These are phyloP conservation scores for Melitaea cinxia DNA, from an alignment of 1,140 invertebrate genomes.

Conservation along the genomic window DNA sequence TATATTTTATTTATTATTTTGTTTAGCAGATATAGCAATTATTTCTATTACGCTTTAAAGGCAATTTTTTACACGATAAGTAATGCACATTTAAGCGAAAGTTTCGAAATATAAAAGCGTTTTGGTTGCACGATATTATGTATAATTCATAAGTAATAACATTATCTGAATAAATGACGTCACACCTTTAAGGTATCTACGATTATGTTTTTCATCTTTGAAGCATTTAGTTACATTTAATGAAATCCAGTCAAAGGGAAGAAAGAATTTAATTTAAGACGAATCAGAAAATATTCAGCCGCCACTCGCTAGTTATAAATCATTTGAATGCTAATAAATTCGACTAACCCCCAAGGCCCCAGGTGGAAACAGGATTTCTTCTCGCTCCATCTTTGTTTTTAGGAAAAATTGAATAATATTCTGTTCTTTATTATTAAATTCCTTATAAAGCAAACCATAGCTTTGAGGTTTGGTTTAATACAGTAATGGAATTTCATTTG, in stretches of 20 bases:
- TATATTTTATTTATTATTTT: too few relatives aligned
- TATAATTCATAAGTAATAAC: slow-evolving; percentile 1
- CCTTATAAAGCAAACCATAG: slow-evolving; percentile 62
- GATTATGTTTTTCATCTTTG: slow-evolving; percentile 74
- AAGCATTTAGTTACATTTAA: slow-evolving; percentile 75
- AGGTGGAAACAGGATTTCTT: slow-evolving; percentile 72
- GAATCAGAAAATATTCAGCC: slow-evolving; percentile 81
- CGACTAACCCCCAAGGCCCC: slow-evolving; percentile 65
- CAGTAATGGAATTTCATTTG: slow-evolving; percentile 70
- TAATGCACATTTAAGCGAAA: too few relatives aligned
- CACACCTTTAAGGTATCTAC: slow-evolving; percentile 3
- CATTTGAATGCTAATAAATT: slow-evolving; percentile 82
- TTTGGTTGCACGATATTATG: slow-evolving; percentile 6
- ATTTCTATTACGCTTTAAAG: too few relatives aligned
- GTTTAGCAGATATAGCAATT: too few relatives aligned
- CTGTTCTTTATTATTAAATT: slow-evolving; percentile 74
- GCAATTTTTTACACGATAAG: too few relatives aligned
- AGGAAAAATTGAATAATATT: slow-evolving; percentile 71
- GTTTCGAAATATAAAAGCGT: neutral
- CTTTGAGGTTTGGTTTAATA: slow-evolving; percentile 69
- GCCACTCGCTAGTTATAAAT: slow-evolving; percentile 80
- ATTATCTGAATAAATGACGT: too few relatives aligned
- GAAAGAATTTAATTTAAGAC: slow-evolving; percentile 81
- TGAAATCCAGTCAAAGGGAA: slow-evolving; percentile 79
- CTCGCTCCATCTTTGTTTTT: slow-evolving; percentile 70